These are phyloP conservation scores for Argyresthia albistria DNA, from an alignment of 2,888 invertebrate species.

Conservation along the genomic window DNA sequence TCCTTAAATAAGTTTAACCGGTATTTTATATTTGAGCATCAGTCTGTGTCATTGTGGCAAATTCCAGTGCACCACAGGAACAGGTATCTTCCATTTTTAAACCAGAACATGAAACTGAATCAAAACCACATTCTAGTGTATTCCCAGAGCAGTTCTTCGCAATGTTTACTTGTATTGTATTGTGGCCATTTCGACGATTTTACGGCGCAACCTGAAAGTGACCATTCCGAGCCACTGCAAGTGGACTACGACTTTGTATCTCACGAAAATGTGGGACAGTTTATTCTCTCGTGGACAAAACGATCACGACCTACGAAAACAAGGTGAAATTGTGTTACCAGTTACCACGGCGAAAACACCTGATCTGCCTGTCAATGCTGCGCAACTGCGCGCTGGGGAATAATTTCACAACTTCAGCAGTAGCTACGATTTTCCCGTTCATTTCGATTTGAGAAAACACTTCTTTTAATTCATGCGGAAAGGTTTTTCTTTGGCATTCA, in stretches of 20 bases:
- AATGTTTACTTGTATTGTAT: too few relatives aligned
- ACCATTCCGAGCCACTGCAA: too few relatives aligned
- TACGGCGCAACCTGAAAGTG: too few relatives aligned
- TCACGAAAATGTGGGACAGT: not conserved
- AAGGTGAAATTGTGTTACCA: conserved; percentile 13
- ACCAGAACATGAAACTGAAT: too few relatives aligned
- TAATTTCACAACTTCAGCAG: conserved; percentile 16
- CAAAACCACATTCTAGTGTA: too few relatives aligned
- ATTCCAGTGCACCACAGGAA: not conserved
- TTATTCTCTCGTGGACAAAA: conserved; percentile 12
- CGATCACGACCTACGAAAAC: conserved; percentile 8
- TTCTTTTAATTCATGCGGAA: not conserved
- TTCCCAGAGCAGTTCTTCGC: too few relatives aligned
- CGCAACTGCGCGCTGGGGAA: conserved; percentile 17
- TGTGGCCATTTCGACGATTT: too few relatives aligned
- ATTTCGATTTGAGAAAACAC: not conserved
- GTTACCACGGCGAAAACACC: conserved; percentile 16
- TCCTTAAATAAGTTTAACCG: too few relatives aligned
- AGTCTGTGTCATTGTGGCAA: too few relatives aligned
- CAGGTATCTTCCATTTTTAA: too few relatives aligned
- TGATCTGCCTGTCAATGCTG: conserved; percentile 21
- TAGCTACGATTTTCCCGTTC: conserved; percentile 15
- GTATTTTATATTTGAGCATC: too few relatives aligned
- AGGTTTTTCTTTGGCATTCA: not conserved
- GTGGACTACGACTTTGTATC: too few relatives aligned